Evolutionary conservation across 1,140 invertebrate species (phyloP).

Genomic region (Laupala kohalensis): DNA sequence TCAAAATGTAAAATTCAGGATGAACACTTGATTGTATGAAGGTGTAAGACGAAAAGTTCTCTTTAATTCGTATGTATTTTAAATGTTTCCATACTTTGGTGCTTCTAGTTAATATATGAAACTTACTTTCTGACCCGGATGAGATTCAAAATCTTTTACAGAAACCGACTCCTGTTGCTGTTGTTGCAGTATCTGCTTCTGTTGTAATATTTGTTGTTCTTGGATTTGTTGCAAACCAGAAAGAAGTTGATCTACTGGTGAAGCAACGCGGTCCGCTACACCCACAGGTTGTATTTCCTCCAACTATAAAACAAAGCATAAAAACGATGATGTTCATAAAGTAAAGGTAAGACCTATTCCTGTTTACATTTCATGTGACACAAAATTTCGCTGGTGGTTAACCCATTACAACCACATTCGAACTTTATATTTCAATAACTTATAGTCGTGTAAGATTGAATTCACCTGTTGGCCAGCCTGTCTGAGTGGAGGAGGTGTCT

Average conservation of each 20-base stretch:
- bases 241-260: neutral
- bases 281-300: slow-evolving; percentile 4
- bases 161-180: neutral
- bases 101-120: neutral
- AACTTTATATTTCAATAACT: too few relatives aligned
- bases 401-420: too few relatives aligned
- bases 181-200: neutral
- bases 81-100: too few relatives aligned
- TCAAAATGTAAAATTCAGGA: too few relatives aligned
- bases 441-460: too few relatives aligned
- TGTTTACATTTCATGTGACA: too few relatives aligned
- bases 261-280: slow-evolving; percentile 6
- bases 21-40: too few relatives aligned
- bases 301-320: neutral
- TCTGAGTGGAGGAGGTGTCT: neutral
- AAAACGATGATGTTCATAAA: neutral
- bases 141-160: neutral
- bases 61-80: too few relatives aligned
- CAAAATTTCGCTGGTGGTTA: too few relatives aligned
- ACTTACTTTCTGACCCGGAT: neutral
- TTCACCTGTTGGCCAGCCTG: neutral
- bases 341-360: too few relatives aligned
- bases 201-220: neutral
- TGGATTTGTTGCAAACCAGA: neutral
- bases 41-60: too few relatives aligned